phyloP scores from a whole-genome alignment of 2,888 invertebrate species.

The Byasa hedistus region DNA sequence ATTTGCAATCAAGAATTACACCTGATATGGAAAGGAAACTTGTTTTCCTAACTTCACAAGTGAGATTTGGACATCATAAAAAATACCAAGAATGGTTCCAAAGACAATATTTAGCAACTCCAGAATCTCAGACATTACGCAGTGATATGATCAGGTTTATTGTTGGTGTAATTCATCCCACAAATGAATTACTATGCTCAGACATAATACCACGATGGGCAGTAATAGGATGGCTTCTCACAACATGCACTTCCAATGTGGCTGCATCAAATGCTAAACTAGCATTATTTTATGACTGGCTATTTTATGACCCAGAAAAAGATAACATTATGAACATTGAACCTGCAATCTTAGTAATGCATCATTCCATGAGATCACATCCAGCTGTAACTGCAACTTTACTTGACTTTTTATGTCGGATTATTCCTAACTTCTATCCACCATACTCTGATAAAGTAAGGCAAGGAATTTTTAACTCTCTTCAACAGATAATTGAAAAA shows the following conservation, averaged over 20 bases:
- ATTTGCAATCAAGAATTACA: constrained; percentile 90
- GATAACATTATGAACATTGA: constrained; percentile 98
- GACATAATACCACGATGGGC: constrained; percentile 97
- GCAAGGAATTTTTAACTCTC: constrained; percentile 89
- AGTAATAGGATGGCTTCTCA: constrained; percentile 95
- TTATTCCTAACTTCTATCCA: constrained; percentile 93
- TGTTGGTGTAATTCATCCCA: constrained; percentile 95
- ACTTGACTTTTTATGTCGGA: constrained; percentile 94
- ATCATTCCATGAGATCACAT: constrained; percentile 94
- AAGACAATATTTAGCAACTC: constrained; percentile 92
- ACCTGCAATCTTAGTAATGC: constrained; percentile 96
- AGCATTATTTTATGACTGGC: constrained; percentile 95
- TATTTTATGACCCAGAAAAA: constrained; percentile 93
- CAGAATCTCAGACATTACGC: constrained; percentile 93
- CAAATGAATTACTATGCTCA: constrained; percentile 95
- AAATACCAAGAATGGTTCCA: constrained; percentile 97
- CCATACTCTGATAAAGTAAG: constrained; percentile 88
- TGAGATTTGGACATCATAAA: constrained; percentile 94
- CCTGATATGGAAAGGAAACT: constrained; percentile 96
- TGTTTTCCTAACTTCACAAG: constrained; percentile 90
- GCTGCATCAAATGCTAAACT: constrained; percentile 95
- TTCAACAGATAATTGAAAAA: constrained; percentile 93
- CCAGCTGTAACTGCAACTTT: constrained; percentile 94
- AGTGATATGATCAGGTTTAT: constrained; percentile 97
- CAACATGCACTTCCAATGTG: constrained; percentile 93